Percentiles rank a stretch among this genome's conserved stretches.
Conservation (phyloP, 2,113 vertebrate genomes). For the Herpetotheres cachinnans region DNA sequence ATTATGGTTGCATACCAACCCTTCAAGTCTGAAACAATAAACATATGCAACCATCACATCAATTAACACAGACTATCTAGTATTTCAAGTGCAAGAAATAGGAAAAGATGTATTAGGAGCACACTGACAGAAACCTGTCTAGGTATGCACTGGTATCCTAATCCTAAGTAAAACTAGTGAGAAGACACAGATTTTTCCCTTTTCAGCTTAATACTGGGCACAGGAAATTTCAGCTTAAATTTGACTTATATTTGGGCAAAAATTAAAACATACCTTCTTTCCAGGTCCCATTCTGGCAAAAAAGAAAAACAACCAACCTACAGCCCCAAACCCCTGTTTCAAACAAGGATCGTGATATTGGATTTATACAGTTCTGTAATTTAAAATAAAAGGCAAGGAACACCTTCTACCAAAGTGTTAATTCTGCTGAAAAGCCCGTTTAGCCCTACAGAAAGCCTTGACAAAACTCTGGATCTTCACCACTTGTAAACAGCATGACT, state of each 20-base stretch:
- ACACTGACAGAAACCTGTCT: fast-evolving
- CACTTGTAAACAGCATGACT: neutral
- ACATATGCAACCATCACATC: neutral
- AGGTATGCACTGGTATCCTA: neutral
- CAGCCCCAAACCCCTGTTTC: neutral
- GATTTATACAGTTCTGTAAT: neutral
- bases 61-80: neutral
- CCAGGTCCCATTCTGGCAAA: neutral
- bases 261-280: neutral
- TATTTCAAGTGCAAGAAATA: neutral
- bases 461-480: neutral
- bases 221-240: neutral
- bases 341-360: neutral
- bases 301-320: neutral
- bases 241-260: neutral
- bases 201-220: neutral
- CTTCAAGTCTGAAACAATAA: neutral
- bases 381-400: neutral
- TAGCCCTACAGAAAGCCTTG: neutral
- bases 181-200: neutral
- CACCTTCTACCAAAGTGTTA: neutral
- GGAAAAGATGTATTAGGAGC: neutral
- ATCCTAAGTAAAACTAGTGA: neutral
- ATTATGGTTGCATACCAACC: neutral
- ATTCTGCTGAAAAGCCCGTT: neutral